Evolutionary conservation across 1,140 invertebrate genomes (phyloP), one percentile per base, ranked within the genome.

Genomic region (Hylaeus volcanicus): DNA sequence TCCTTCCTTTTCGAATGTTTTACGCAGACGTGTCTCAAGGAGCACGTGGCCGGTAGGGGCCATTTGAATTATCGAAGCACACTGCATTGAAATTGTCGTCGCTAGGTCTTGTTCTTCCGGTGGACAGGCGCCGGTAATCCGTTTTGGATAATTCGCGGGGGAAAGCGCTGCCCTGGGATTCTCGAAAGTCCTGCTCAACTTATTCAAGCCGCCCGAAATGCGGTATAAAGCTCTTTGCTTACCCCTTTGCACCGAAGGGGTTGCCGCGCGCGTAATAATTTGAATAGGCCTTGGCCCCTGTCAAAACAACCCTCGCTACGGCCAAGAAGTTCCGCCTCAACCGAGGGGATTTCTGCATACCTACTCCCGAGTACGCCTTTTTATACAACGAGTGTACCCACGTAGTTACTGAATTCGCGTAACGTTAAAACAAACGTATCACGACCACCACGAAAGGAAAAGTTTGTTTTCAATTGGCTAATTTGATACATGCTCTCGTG

Each of bases 291-390:
- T 37, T 74, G 45, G 51, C 63, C 79, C 83, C 66, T 80, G 83
- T 79, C 81, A 64, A 83, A 84, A 89, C 86, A 86, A 87, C 81
- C 86, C 83, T 87, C 85, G 73, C 73, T 70, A 66, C 66, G 74
- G 48, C 41, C 76, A 65, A 82, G 78, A 87, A 80, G 80, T 87
- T 88, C 43, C 74, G 70, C 65, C 81, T 76, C 77, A 77, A 73
- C 74, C 73, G 61, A 77, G 74, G 58, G 65, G 81, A 74, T 83
- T 86, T 85, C 68, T 53, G 43, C 76, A 48, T 70, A 61, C 55
- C 39, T 45, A 15, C 76, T 51, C 48, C n/a, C n/a, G 60, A 63
- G 68, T 60, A 56, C 81, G 64, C 58, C 75, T 75, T 86, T 86
- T 83, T 73, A 74, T 77, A 53, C 76, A 37, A n/a, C 76, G 76